phyloP scores from a whole-genome alignment of 2,888 invertebrate species.

The Megamerina dolium region DNA sequence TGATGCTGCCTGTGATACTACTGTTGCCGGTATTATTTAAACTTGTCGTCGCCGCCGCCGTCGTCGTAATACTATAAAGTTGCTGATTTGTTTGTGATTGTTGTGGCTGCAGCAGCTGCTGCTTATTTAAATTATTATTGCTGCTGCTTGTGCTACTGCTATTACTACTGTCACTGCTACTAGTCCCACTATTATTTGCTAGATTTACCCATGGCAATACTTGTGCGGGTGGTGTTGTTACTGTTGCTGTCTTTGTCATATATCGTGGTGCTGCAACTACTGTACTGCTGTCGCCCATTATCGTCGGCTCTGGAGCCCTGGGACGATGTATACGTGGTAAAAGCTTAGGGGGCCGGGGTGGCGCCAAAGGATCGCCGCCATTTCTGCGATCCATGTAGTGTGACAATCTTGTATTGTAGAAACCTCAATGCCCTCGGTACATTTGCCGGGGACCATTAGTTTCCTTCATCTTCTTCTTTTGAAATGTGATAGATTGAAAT shows the following conservation, averaged over 20 bases:
- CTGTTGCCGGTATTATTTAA: slow-evolving; percentile 26
- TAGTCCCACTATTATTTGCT: slow-evolving; percentile 11
- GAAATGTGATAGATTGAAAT: too few species aligned
- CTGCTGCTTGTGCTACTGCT: slow-evolving; percentile 23
- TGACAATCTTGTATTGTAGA: slow-evolving; percentile 29
- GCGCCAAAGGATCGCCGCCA: slow-evolving; percentile 70
- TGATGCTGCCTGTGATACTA: slow-evolving; percentile 18
- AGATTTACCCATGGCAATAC: too few species aligned
- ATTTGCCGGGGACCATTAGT: slow-evolving; percentile 59
- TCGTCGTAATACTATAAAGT: slow-evolving; percentile 30
- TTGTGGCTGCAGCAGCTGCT: slow-evolving; percentile 20
- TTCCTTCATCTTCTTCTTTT: slow-evolving; percentile 55
- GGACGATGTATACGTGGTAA: slow-evolving; percentile 63
- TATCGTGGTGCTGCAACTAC: slow-evolving; percentile 22
- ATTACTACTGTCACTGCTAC: slow-evolving; percentile 19
- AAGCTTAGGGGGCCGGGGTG: slow-evolving; percentile 68
- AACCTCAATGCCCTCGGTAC: slow-evolving; percentile 51
- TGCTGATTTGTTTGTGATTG: slow-evolving; percentile 21
- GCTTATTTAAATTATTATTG: slow-evolving; percentile 27
- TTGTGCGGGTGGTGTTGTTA: slow-evolving; percentile 17
- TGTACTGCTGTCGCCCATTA: slow-evolving; percentile 48
- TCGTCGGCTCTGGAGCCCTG: slow-evolving; percentile 55
- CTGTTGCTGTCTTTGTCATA: slow-evolving; percentile 21
- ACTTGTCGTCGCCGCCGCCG: slow-evolving; percentile 18
- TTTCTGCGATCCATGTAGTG: slow-evolving; percentile 65